Percentiles rank a stretch among this genome's conserved stretches.
Evolutionary conservation across 2,113 vertebrate species (phyloP).

Genomic region (Chrysemys picta): DNA sequence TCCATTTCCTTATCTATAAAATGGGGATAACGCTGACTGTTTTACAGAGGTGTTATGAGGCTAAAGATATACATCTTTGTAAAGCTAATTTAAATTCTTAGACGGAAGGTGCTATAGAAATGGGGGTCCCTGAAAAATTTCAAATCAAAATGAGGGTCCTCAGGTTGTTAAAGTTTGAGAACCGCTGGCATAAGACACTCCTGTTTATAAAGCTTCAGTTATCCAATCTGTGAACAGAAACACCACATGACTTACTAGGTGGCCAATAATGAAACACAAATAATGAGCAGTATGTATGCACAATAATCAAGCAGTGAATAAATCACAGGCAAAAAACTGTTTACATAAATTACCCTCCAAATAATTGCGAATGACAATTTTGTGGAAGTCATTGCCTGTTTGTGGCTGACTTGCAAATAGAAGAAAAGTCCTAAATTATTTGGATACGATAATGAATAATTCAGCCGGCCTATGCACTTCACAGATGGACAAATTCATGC

Average conservation of each 20-base stretch:
- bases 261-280: background rate
- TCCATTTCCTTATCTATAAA: background rate
- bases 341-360: background rate
- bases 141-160: no score
- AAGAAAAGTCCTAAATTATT: background rate
- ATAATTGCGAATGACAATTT: background rate
- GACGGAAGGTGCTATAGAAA: background rate
- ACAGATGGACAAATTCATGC: background rate
- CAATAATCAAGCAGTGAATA: background rate
- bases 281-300: background rate
- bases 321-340: background rate
- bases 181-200: background rate
- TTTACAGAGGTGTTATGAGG: background rate
- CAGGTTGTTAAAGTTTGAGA: no score
- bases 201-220: background rate
- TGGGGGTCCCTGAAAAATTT: no score
- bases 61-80: background rate
- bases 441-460: background rate
- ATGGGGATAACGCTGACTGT: background rate
- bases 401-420: background rate
- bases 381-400: background rate
- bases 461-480: background rate
- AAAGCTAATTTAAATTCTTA: background rate
- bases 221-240: background rate
- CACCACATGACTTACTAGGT: rapidly evolving